Conservation (phyloP, 2,113 vertebrate genomes). For the Syngnathoides biaculeatus region DNA sequence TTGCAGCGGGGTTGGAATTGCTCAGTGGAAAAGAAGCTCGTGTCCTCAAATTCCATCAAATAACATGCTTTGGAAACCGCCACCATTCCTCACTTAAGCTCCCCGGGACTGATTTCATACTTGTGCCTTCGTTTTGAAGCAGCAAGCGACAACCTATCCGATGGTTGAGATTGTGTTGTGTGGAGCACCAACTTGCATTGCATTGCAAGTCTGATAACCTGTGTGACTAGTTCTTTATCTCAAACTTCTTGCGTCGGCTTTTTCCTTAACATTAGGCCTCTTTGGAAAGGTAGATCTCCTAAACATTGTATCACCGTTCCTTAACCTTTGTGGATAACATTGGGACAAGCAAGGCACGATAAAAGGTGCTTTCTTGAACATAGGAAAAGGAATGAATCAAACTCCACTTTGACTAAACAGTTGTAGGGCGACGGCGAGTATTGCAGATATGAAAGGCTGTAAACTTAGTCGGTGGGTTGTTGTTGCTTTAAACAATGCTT, state of each 20-base stretch:
- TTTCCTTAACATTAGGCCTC: conserved; percentile 33
- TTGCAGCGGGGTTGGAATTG: conserved; percentile 46
- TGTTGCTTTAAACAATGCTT: too few relatives aligned
- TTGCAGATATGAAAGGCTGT: too few relatives aligned
- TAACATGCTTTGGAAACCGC: conserved; percentile 49
- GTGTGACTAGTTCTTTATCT: conserved; percentile 54
- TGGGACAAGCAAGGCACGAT: too few relatives aligned
- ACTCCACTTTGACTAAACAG: too few relatives aligned
- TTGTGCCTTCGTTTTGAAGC: neutral
- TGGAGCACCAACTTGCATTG: neutral
- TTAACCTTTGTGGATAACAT: neutral
- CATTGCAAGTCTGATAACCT: conserved; percentile 34
- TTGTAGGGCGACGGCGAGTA: too few relatives aligned
- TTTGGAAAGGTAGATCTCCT: neutral
- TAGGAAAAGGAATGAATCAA: too few relatives aligned
- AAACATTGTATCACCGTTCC: neutral
- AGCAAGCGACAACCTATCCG: neutral
- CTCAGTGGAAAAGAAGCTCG: conserved; percentile 35
- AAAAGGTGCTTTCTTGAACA: too few relatives aligned
- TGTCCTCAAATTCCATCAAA: conserved; percentile 66
- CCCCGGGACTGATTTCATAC: conserved; percentile 11
- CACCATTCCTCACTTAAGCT: conserved; percentile 12
- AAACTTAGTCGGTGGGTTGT: too few relatives aligned
- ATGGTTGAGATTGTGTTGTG: neutral
- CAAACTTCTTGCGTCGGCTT: conserved; percentile 2